Base-by-base conservation (phyloP, 2,113 vertebrate species). In the Cinclus mexicanus region DNA sequence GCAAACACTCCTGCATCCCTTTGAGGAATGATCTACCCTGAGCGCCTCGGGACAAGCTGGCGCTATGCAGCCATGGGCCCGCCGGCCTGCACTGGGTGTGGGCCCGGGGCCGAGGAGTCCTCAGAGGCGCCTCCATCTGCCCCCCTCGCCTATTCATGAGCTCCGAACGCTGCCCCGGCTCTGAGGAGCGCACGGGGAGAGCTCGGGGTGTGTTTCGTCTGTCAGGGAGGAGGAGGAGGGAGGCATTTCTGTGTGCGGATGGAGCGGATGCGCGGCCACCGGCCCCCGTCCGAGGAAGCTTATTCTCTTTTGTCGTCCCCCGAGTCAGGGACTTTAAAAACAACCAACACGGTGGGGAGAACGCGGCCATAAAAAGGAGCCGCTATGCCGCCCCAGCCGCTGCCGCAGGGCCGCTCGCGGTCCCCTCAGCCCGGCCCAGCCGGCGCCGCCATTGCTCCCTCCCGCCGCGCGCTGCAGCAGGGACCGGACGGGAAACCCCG, bases 401-500 rank as follows among this genome's bases (percentile, higher is more conserved):
- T 18, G 12, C 53, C 41, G 17, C 85, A 71, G 1, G 5, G 22
- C n/a, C 3, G 2, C 37, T 7, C 24, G 0, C 3, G 0, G 11
- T 1, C 1, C 15, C 29, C 6, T 6, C 18, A 7, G 10, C 3
- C 1, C 15, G 1, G 8, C 26, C 23, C 1, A 6, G 5, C 33
- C 11, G 3, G 1, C 11, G 5, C 47, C 56, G 7, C 90, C 72
- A 71, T 22, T 4, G 0, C 44, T 23, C n/a, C 22, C 50, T 8
- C 81, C 57, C 57, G 42, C 39, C 61, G 25, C 22, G 20, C 57
- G 39, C 83, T 61, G 70, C 84, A 86, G 95, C 96, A 96, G 46
- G 94, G 93, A 85, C 93, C 14, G 4, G 37, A 2, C 28, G 3
- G 89, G 61, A 97, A 96, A 93, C 97, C 97, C 96, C 94, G 95